phyloP scores from a whole-genome alignment of 2,113 vertebrate genomes.

The Amphiprion ocellaris region DNA sequence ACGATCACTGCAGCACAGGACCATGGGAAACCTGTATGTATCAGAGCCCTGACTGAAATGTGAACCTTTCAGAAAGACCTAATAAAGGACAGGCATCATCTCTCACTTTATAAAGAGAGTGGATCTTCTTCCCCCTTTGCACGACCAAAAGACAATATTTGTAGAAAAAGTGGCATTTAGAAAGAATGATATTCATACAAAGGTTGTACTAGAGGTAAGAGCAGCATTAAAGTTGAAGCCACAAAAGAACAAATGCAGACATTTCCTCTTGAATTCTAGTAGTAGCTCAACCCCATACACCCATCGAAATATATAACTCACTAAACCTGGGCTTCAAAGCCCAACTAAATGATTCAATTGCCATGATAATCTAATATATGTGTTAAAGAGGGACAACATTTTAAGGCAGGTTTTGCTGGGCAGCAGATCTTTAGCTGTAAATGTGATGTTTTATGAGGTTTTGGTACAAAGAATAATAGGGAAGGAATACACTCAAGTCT shows the following conservation, averaged over 20 bases:
- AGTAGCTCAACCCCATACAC: conserved; percentile 23
- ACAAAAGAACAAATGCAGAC: conserved; percentile 48
- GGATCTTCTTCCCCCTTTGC: conserved; percentile 57
- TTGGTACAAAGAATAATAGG: conserved; percentile 22
- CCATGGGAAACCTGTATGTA: conserved; percentile 43
- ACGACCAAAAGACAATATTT: conserved; percentile 64
- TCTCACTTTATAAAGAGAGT: conserved; percentile 37
- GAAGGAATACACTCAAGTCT: conserved; percentile 32
- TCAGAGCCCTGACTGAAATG: conserved; percentile 63
- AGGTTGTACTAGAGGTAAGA: conserved; percentile 31
- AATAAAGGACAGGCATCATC: conserved; percentile 14
- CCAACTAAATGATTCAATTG: conserved; percentile 17
- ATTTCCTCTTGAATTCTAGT: conserved; percentile 39
- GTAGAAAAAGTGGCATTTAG: conserved; percentile 64
- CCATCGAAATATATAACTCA: conserved; percentile 21
- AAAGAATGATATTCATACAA: conserved; percentile 53
- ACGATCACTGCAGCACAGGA: conserved; percentile 60
- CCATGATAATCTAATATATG: conserved; percentile 43
- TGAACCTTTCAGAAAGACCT: conserved; percentile 62
- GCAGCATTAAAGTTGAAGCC: conserved; percentile 46
- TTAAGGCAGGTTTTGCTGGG: conserved; percentile 33
- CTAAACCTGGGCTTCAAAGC: conserved; percentile 35
- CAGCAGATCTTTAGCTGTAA: conserved; percentile 7
- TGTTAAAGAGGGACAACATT: conserved; percentile 31
- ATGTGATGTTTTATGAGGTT: conserved; percentile 19